phyloP scores from a whole-genome alignment of 2,113 vertebrate genomes.

The Dolichallabes microphthalmus region DNA sequence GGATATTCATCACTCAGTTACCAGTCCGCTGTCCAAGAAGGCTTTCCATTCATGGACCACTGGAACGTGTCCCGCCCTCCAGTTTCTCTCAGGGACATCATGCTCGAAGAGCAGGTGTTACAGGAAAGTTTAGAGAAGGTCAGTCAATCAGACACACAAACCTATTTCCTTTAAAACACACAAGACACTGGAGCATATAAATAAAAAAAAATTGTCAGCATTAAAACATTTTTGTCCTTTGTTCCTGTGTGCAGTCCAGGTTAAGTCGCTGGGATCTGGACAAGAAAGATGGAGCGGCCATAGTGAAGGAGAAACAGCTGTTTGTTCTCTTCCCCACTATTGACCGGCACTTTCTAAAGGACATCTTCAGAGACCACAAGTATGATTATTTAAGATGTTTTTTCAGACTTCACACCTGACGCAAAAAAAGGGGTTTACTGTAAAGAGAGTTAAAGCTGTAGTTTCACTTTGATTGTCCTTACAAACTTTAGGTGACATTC shows the following conservation, averaged over 20 bases:
- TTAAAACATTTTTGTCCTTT: conserved; percentile 30
- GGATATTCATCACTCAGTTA: conserved; percentile 36
- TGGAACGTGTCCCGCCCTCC: conserved; percentile 82
- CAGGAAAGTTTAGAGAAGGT: conserved; percentile 85
- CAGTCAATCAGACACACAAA: conserved; percentile 39
- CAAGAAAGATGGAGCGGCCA: conserved; percentile 81
- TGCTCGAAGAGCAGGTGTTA: conserved; percentile 88
- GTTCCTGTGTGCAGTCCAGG: conserved; percentile 71
- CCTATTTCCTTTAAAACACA: background rate
- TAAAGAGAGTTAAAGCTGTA: background rate
- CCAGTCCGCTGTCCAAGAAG: conserved; percentile 60
- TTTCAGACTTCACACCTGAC: background rate
- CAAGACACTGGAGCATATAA: background rate
- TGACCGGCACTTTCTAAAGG: conserved; percentile 86
- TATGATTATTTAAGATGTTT: conserved; percentile 65
- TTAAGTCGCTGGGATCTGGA: conserved; percentile 67
- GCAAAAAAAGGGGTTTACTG: background rate
- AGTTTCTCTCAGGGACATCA: conserved; percentile 90
- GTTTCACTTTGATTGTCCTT: background rate
- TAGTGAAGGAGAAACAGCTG: conserved; percentile 89
- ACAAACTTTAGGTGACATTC: background rate
- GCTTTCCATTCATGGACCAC: conserved; percentile 82
- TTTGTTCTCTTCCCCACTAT: conserved; percentile 86
- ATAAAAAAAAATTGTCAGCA: background rate
- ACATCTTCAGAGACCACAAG: conserved; percentile 94